Evolutionary conservation across 2,113 vertebrate genomes (phyloP).

Genomic region (Pygoscelis antarcticus): DNA sequence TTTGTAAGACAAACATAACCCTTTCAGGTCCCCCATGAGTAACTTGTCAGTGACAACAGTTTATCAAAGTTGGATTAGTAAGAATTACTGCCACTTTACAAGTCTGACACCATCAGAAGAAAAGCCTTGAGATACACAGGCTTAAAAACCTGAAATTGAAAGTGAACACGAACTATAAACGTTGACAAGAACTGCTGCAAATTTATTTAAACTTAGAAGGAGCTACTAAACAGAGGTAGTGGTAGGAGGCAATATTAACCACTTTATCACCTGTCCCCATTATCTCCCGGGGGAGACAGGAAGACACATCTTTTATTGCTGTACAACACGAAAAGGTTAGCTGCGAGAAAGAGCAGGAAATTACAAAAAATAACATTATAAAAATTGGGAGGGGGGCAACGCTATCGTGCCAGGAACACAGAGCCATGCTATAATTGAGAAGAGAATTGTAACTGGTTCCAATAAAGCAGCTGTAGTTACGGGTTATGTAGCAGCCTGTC

Average conservation of each 20-base stretch:
- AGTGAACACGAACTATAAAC: neutral
- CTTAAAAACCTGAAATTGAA: neutral
- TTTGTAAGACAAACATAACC: neutral
- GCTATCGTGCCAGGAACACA: neutral
- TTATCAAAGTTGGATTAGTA: neutral
- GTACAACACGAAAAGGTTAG: neutral
- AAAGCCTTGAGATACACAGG: neutral
- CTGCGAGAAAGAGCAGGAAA: neutral
- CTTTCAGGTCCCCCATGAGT: neutral
- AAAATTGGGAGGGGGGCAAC: neutral
- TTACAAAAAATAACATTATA: neutral
- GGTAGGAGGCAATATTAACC: neutral
- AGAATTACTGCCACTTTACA: neutral
- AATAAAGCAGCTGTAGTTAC: neutral
- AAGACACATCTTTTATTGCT: neutral
- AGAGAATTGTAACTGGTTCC: neutral
- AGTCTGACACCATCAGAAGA: neutral
- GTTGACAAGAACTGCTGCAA: neutral
- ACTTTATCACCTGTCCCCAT: neutral
- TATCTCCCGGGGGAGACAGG: neutral
- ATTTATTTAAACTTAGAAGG: neutral
- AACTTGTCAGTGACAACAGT: neutral
- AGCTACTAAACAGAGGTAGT: neutral
- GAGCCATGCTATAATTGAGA: neutral
- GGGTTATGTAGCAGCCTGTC: neutral